These are phyloP conservation scores for Felis chaus DNA, from an alignment of 2,113 vertebrate species.

Conservation along the genomic window DNA sequence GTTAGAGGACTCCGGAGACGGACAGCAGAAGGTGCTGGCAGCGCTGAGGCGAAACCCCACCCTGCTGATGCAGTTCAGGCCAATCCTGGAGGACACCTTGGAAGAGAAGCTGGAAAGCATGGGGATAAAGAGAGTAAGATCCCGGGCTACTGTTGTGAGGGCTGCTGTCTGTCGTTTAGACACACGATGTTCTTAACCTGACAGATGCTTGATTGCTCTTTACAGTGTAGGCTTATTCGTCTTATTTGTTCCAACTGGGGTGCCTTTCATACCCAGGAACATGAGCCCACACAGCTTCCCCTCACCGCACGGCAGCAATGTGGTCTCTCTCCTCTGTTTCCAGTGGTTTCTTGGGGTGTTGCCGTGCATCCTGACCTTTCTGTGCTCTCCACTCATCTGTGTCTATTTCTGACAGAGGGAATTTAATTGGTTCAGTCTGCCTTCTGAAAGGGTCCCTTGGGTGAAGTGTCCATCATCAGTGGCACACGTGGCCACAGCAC, in stretches of 20 bases:
- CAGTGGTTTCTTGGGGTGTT: not conserved
- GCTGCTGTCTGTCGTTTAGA: not conserved
- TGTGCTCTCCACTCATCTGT: not conserved
- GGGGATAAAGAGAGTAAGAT: slow-evolving; percentile 77
- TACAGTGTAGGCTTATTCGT: not conserved
- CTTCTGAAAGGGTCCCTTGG: not conserved
- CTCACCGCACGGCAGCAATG: not conserved
- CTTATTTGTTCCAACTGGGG: not conserved
- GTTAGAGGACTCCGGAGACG: not conserved
- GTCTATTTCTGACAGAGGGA: not conserved
- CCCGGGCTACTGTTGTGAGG: not conserved
- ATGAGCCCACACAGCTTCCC: fast-evolving
- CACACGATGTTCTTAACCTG: not conserved
- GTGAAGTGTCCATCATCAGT: not conserved
- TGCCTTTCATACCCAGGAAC: not conserved
- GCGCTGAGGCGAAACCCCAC: slow-evolving; percentile 68
- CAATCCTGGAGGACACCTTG: slow-evolving; percentile 80
- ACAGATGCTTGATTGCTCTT: not conserved
- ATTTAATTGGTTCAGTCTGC: not conserved
- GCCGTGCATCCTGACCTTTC: not conserved
- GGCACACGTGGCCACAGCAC: not conserved
- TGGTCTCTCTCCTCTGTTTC: not conserved
- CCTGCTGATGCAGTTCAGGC: slow-evolving; percentile 77
- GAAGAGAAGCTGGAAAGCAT: slow-evolving; percentile 83
- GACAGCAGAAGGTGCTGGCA: slow-evolving; percentile 65